Conservation (phyloP, 2,888 invertebrate genomes). For the Polietes domitor region DNA sequence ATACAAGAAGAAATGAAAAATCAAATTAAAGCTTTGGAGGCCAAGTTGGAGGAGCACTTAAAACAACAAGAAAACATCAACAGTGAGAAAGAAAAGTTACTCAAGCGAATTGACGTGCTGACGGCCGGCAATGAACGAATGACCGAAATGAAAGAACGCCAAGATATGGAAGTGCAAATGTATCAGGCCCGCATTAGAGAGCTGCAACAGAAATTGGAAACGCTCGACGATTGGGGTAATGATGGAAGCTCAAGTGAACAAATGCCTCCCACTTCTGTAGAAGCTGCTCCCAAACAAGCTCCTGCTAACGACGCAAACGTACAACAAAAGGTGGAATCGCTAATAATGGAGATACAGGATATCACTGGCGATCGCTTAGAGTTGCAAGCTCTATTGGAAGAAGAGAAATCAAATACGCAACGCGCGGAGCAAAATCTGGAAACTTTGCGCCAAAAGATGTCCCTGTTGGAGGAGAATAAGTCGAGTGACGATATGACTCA, state of each 20-base stretch:
- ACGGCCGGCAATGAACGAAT: constrained; percentile 89
- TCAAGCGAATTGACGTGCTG: constrained; percentile 88
- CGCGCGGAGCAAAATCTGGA: constrained; percentile 75
- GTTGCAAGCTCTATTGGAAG: constrained; percentile 83
- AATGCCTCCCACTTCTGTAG: neutral
- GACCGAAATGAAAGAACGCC: constrained; percentile 90
- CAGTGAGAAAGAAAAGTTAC: constrained; percentile 86
- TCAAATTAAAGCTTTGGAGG: constrained; percentile 86
- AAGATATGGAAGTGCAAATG: constrained; percentile 88
- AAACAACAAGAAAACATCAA: constrained; percentile 84
- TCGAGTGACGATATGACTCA: constrained; percentile 71
- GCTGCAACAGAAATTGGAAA: constrained; percentile 85
- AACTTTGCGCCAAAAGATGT: constrained; percentile 72
- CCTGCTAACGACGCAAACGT: constrained; percentile 17
- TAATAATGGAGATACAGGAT: constrained; percentile 83
- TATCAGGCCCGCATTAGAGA: constrained; percentile 88
- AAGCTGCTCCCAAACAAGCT: neutral
- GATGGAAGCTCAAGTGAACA: neutral
- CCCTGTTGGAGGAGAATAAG: constrained; percentile 67
- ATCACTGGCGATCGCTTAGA: constrained; percentile 85
- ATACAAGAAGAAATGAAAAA: constrained; percentile 90
- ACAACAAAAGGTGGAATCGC: constrained; percentile 80
- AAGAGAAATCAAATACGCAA: constrained; percentile 80
- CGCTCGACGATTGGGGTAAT: constrained; percentile 82
- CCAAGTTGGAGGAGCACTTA: constrained; percentile 83